Evolutionary conservation across 2,888 invertebrate genomes (phyloP), one percentile per base, ranked within the genome.

Genomic region (Blera fallax): DNA sequence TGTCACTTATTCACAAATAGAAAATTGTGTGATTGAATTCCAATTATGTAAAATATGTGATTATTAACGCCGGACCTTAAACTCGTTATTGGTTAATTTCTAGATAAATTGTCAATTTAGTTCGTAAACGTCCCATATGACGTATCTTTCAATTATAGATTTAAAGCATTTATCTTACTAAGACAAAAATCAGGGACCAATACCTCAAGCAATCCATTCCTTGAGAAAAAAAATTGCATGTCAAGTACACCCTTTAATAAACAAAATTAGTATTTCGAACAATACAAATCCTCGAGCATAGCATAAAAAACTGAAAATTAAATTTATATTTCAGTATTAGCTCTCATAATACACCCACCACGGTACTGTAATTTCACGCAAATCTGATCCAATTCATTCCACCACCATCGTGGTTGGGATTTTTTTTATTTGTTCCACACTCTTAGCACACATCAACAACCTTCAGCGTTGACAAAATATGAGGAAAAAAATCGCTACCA

Each of bases 351-450:
- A 54, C 40, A 76, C 10, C 54, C 10, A 16, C 60, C 43, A 54
- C 48, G 60, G 52, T 76, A 37, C 52, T 29, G 34, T 81, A 85
- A 81, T 85, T 85, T 85, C 64, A 85, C 85, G 85, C 85, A 85
- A 70, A 72, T 45, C 81, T 81, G 76, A 77, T 81, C 81, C 85
- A 72, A 81, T 85, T 81, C 81, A 72, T 72, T 72, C 72, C 76
- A 65, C 80, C 56, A 29, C 16, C 62, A 32, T 56, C 18, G 11
- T 11, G 6, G 27, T 40, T 18, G 32, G 43, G 58, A 58, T 76
- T 65, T 78, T 65, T 69, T 70, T 45, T n/a, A n/a, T 37, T 58
- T 70, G 18, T 43, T 58, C 14, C 29, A 8, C 10, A 45, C 65
- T 34, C 67, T 70, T 56, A 60, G 67, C 70, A 72, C 70, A 77